These are phyloP conservation scores for Rhea pennata DNA, from an alignment of 2,113 vertebrate genomes.

Conservation along the genomic window DNA sequence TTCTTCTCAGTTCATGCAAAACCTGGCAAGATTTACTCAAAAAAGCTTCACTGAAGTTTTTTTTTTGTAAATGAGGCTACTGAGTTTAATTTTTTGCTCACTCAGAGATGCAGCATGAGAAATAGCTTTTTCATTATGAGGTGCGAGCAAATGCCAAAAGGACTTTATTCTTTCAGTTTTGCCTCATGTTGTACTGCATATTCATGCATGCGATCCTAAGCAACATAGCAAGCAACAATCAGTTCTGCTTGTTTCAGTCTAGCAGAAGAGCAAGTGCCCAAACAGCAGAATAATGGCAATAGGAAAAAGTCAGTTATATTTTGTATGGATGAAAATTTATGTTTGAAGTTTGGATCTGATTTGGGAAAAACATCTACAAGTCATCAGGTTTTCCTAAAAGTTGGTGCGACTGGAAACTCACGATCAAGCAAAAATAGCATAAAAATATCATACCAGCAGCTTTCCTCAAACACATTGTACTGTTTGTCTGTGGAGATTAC, in stretches of 20 bases:
- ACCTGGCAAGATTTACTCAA: not conserved
- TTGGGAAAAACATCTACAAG: not conserved
- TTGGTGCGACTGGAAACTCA: not conserved
- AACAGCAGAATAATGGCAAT: not conserved
- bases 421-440: not conserved
- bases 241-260: not conserved
- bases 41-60: not conserved
- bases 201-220: not conserved
- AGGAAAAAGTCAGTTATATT: not conserved
- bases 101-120: not conserved
- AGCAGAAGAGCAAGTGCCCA: not conserved
- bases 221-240: not conserved
- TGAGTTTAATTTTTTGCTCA: not conserved
- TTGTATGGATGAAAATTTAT: not conserved
- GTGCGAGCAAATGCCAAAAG: not conserved
- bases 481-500: conserved; percentile 6
- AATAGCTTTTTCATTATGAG: not conserved
- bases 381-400: not conserved
- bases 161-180: not conserved
- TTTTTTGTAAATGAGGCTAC: not conserved
- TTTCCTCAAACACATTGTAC: not conserved
- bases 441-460: not conserved
- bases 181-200: not conserved
- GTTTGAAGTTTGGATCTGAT: not conserved
- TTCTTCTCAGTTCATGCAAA: not conserved